Base-by-base conservation (phyloP, 2,113 vertebrate species). In the Platysternon megacephalum region DNA sequence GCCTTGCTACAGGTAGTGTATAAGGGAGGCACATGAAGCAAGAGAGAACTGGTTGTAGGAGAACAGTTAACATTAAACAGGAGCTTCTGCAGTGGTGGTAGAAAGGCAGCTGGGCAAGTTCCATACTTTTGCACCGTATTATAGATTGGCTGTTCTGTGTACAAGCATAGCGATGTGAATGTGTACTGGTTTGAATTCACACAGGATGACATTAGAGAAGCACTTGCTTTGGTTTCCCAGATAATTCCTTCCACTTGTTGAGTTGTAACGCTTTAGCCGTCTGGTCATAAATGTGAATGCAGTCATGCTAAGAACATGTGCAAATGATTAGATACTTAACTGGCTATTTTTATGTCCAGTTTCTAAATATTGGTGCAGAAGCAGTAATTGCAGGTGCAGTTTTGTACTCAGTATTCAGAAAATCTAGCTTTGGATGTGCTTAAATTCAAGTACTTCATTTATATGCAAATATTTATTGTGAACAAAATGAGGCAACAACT, bases 401-500 rank as follows among this genome's bases (percentile, higher is more conserved):
- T 65, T 65, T 65, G 29, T 35, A 65, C 42, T 65, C 84, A 82
- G 72, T 22, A 11, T 3, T 28, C 58, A 28, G 52, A 29, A 35
- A 78, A 26, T 49, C 81, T 48, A 17, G 35, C 52, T 29, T 10
- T 0, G 1, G 48, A 17, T 12, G 2, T 0, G 42, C 52, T 39
- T 46, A 24, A 1, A 0, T 1, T 1, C 1, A 42, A 12, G 28
- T 32, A 65, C 32, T 29, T 53, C 44, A 4, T 5, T 55, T 28
- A 11, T 11, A 51, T 56, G 14, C 29, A 48, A 4, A 29, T 42
- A 26, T 56, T 56, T 42, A 26, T 55, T 56, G 55, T 56, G 55
- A 56, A 56, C 55, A 26, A 56, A 56, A 56, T 28, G 55, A 56
- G 10, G 26, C 10, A 3, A 56, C 24, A 65, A 35, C 28, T 42